A percentile compares a stretch with the other conserved stretches of the same genome.
These are phyloP conservation scores for Parnassius orleans DNA, from an alignment of 2,888 invertebrate species.

Conservation along the genomic window DNA sequence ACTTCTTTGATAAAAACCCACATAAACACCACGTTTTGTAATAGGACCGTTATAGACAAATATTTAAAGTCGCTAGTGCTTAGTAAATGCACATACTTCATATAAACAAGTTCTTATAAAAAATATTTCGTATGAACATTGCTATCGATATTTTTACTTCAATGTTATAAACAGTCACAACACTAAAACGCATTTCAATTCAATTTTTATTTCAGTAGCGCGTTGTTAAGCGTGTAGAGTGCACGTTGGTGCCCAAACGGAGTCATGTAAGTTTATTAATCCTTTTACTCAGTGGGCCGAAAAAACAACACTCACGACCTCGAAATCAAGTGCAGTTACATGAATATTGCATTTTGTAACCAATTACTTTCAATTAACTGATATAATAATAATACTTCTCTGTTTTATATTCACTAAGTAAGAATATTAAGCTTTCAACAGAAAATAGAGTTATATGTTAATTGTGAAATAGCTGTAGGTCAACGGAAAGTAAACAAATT, in stretches of 20 bases:
- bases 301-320: constrained; percentile 26
- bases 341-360: constrained; percentile 23
- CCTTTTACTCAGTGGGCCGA: constrained; percentile 24
- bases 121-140: not conserved
- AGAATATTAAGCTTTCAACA: not conserved
- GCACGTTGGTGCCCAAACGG: constrained; percentile 27
- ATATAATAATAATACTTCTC: not conserved
- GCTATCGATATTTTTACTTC: constrained; percentile 7
- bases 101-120: too few relatives aligned
- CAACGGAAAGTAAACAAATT: too few relatives aligned
- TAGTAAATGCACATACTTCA: not conserved
- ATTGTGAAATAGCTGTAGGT: not conserved
- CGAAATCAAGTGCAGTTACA: constrained; percentile 28
- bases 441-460: not conserved
- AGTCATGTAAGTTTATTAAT: constrained; percentile 34
- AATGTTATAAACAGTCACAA: constrained; percentile 3
- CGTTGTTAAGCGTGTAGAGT: constrained; percentile 29
- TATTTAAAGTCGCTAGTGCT: not conserved
- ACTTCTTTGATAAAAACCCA: too few relatives aligned
- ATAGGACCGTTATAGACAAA: too few relatives aligned
- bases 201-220: constrained; percentile 27
- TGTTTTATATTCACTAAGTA: not conserved
- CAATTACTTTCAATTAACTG: constrained; percentile 3
- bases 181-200: constrained; percentile 11
- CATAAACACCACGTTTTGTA: too few relatives aligned